phyloP scores from a whole-genome alignment of 2,797 vertebrate species.

The Cebuella pygmaea region DNA sequence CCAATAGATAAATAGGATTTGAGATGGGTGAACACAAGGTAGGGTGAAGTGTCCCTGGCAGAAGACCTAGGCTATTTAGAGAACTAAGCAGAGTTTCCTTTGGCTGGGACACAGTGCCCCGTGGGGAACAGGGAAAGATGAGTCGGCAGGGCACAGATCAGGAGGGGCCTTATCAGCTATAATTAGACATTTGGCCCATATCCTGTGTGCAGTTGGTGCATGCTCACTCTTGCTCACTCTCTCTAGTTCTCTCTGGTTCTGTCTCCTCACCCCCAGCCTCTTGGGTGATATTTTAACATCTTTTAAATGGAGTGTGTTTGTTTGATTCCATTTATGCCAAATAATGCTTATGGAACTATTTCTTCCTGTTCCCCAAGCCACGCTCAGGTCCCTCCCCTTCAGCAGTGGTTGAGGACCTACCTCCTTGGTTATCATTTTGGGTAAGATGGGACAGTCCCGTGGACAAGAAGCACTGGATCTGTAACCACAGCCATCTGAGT shows the following conservation, averaged over 20 bases:
- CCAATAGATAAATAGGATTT: neutral
- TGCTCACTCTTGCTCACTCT: neutral
- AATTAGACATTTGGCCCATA: constrained; percentile 59
- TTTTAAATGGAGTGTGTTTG: neutral
- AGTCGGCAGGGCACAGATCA: constrained; percentile 29
- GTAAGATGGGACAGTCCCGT: neutral
- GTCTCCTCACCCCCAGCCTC: neutral
- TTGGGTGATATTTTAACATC: constrained; percentile 6
- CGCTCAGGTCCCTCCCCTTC: neutral
- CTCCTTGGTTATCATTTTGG: neutral
- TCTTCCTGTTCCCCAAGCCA: neutral
- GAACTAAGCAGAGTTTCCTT: constrained; percentile 60
- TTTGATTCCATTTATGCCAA: constrained; percentile 10
- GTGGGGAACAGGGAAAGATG: constrained; percentile 60
- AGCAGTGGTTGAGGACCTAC: neutral
- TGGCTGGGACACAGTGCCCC: constrained; percentile 60
- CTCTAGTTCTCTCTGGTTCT: accelerated
- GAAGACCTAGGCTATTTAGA: constrained; percentile 57
- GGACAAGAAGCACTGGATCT: neutral
- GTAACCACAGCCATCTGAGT: neutral
- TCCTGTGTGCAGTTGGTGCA: neutral
- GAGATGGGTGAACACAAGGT: neutral
- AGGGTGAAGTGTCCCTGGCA: neutral
- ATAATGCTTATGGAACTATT: neutral
- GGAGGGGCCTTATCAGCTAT: constrained; percentile 54